phyloP scores from a whole-genome alignment of 2,113 vertebrate genomes.

The Mungos mungo region DNA sequence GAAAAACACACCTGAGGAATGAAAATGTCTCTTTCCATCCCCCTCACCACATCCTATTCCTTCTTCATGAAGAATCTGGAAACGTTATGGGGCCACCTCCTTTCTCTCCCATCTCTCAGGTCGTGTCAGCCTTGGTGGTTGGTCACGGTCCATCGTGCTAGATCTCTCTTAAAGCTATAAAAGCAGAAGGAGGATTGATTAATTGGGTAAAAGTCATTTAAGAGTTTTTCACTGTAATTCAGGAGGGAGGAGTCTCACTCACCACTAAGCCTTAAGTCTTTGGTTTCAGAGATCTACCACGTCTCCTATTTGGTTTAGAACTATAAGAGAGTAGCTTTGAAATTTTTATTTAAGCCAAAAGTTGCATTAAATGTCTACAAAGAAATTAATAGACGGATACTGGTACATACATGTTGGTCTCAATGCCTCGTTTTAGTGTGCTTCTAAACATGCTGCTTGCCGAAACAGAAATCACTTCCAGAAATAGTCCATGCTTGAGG shows the following conservation, averaged over 20 bases:
- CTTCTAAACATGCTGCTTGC: neutral
- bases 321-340: neutral
- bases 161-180: neutral
- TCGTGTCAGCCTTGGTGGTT: neutral
- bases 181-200: neutral
- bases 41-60: neutral
- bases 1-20: neutral
- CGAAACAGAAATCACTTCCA: neutral
- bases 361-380: neutral
- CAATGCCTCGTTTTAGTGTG: neutral
- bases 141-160: neutral
- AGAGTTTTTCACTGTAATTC: constrained; percentile 36
- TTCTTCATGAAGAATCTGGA: neutral
- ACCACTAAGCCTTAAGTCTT: neutral
- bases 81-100: neutral
- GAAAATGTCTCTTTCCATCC: neutral
- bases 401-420: neutral
- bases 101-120: neutral
- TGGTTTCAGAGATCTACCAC: constrained; percentile 18
- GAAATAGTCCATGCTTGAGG: neutral
- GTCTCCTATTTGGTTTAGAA: constrained; percentile 27
- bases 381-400: neutral
- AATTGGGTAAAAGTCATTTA: constrained; percentile 16
- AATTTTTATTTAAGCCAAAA: constrained; percentile 16
- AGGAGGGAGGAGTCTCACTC: neutral